Evolutionary conservation across 2,888 invertebrate genomes (phyloP), one percentile per base, ranked within the genome.

Genomic region (Amphipyra tragopoginis): DNA sequence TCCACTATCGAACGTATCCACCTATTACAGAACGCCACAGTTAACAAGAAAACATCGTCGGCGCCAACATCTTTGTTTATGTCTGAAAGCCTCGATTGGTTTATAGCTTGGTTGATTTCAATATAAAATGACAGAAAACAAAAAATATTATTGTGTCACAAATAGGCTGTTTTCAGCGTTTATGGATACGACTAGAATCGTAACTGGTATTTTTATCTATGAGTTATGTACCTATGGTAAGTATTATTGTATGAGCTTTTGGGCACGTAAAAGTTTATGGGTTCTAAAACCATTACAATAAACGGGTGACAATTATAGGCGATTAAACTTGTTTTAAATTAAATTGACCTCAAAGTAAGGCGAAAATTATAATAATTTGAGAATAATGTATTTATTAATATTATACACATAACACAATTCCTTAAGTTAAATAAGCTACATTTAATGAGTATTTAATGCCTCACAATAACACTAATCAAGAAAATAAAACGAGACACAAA

Each of bases 61-160:
- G 84, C 87, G 87, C 88, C 87, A 82, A 79, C 81, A 79, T 80
- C 79, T 83, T 78, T 89, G 85, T 87, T 88, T 87, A 82, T 82
- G 87, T 86, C 85, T 85, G 77, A 79, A 69, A 72, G 80, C 61
- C 72, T 71, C 74, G 78, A 81, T 81, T 78, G 75, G 78, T 84
- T 81, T 72, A 75, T 82, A 70, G 79, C 73, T 54, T 43, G 26
- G 59, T 71, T 75, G 80, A 79, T 79, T 77, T 71, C 75, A 77
- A 80, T 79, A 79, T 77, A 77, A 77, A 77, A 75, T 64, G 50
- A 71, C 61, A 72, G 63, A 65, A 64, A 72, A 67, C 72, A 59
- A 76, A 70, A 67, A 77, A 72, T 59, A 59, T 63, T 66, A 62
- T 63, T 65, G 59, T 65, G 69, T 65, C 79, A 58, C 49, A 68